Evolutionary conservation across 2,888 invertebrate genomes (phyloP).

Genomic region (Ecliptopera silaceata): DNA sequence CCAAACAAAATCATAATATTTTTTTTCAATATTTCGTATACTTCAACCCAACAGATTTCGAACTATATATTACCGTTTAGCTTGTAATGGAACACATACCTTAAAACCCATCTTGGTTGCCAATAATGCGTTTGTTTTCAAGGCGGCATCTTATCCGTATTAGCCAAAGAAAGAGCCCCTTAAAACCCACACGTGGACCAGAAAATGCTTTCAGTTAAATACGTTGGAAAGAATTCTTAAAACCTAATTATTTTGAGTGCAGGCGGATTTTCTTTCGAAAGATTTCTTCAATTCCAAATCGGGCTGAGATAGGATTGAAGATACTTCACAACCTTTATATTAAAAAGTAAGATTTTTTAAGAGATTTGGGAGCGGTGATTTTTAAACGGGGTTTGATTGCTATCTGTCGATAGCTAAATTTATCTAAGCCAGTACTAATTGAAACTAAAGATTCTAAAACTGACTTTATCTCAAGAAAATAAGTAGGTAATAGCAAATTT

Average conservation of each 20-base stretch:
- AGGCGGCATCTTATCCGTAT: slow-evolving; percentile 15
- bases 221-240: slow-evolving; percentile 12
- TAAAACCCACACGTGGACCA: slow-evolving; percentile 21
- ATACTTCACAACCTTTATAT: neutral
- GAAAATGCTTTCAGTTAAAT: slow-evolving; percentile 28
- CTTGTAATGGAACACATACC: neutral
- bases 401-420: too few relatives aligned
- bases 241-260: slow-evolving; percentile 27
- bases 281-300: slow-evolving; percentile 11
- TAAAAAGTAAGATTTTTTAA: slow-evolving; percentile 6
- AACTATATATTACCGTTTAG: neutral
- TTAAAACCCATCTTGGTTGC: neutral
- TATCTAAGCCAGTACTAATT: too few relatives aligned
- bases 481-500: too few relatives aligned
- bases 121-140: slow-evolving; percentile 15
- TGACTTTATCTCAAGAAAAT: too few relatives aligned
- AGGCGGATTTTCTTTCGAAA: slow-evolving; percentile 21
- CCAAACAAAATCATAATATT: too few relatives aligned
- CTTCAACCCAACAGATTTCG: neutral
- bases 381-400: too few relatives aligned
- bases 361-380: neutral
- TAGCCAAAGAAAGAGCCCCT: slow-evolving; percentile 19
- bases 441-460: too few relatives aligned
- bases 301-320: slow-evolving; percentile 16
- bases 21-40: too few relatives aligned